These are phyloP conservation scores for Mormyrops attenuatus DNA, from an alignment of 2,797 vertebrate species.

Conservation along the genomic window DNA sequence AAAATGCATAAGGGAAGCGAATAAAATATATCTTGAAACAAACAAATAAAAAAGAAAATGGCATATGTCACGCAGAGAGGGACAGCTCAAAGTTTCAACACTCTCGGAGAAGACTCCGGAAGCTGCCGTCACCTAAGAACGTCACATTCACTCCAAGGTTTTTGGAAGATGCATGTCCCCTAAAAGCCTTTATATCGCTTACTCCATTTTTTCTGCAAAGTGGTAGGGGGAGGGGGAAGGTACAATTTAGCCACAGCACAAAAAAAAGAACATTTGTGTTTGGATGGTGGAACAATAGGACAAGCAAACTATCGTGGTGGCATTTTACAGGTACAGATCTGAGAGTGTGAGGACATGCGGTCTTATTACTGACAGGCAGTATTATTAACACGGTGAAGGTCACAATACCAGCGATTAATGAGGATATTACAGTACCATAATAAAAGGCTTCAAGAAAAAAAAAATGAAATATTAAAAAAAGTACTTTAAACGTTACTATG, in stretches of 20 bases:
- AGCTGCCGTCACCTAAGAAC: slow-evolving; percentile 10
- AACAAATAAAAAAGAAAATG: slow-evolving; percentile 26
- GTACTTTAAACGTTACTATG: background rate
- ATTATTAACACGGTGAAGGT: slow-evolving; percentile 19
- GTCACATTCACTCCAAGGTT: slow-evolving; percentile 51
- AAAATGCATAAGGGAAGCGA: slow-evolving; percentile 56
- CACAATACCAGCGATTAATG: slow-evolving; percentile 44
- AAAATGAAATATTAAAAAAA: background rate
- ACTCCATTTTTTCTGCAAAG: slow-evolving; percentile 40
- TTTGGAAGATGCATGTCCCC: slow-evolving; percentile 54
- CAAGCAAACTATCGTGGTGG: slow-evolving; percentile 34
- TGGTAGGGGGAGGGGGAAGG: background rate
- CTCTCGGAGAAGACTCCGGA: background rate
- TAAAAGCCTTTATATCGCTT: slow-evolving; percentile 55
- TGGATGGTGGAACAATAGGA: slow-evolving; percentile 32
- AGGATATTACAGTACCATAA: slow-evolving; percentile 30
- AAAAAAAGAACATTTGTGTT: slow-evolving; percentile 14
- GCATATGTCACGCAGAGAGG: background rate
- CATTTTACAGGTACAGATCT: slow-evolving; percentile 54
- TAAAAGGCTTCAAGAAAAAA: slow-evolving; percentile 33
- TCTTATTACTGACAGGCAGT: slow-evolving; percentile 28
- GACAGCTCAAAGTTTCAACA: background rate
- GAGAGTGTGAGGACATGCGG: slow-evolving; percentile 34
- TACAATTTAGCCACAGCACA: background rate
- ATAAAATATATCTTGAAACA: slow-evolving; percentile 27